Conservation (phyloP, 2,113 vertebrate species). For the Sprattus sprattus region DNA sequence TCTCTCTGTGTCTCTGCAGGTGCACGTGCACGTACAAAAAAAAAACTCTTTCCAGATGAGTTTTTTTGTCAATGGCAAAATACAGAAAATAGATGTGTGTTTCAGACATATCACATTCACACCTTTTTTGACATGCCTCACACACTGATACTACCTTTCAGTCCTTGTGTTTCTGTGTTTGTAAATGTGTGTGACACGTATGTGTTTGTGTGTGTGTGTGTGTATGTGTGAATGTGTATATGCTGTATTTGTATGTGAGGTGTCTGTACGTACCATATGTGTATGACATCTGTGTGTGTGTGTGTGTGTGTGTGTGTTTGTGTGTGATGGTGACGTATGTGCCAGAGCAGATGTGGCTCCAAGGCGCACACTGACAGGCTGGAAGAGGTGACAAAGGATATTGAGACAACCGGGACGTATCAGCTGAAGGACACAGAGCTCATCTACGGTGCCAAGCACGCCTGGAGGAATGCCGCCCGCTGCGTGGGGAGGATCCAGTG, state of each 20-base stretch:
- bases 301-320: not conserved
- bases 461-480: conserved; percentile 92
- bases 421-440: conserved; percentile 94
- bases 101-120: not conserved
- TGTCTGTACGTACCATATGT: not conserved
- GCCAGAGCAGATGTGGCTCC: conserved; percentile 79
- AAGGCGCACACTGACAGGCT: conserved; percentile 89
- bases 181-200: not conserved
- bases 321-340: not conserved
- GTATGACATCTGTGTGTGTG: not conserved
- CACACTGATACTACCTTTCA: not conserved
- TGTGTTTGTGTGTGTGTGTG: not conserved
- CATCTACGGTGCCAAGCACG: conserved; percentile 94
- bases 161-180: not conserved
- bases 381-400: conserved; percentile 92
- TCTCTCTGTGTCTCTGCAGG: not conserved
- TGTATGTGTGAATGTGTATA: not conserved
- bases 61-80: not conserved
- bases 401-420: conserved; percentile 84
- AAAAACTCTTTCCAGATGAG: not conserved
- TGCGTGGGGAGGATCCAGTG: conserved; percentile 97
- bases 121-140: not conserved
- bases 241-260: not conserved
- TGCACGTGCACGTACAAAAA: not conserved
- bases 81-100: not conserved